phyloP scores from a whole-genome alignment of 1,140 invertebrate genomes.

The Brachionus rotundiformis region DNA sequence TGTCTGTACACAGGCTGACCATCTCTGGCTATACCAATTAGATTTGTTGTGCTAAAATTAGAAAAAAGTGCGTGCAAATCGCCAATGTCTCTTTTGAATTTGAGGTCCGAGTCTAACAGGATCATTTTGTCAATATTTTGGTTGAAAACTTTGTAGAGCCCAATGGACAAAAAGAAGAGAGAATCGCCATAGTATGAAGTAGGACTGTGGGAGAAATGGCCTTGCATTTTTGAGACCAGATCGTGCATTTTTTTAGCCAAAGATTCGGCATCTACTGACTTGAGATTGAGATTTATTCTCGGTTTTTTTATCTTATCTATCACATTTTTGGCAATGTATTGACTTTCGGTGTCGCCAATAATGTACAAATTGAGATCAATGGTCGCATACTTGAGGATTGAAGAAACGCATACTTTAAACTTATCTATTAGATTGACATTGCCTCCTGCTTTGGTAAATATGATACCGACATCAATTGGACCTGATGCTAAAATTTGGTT shows the following conservation, averaged over 20 bases:
- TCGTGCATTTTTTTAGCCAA: slow-evolving; percentile 69
- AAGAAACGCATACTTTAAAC: slow-evolving; percentile 68
- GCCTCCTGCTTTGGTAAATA: slow-evolving; percentile 68
- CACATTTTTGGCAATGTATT: slow-evolving; percentile 68
- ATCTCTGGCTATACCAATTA: slow-evolving; percentile 77
- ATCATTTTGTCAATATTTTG: slow-evolving; percentile 69
- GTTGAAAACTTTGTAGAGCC: slow-evolving; percentile 72
- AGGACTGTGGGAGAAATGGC: slow-evolving; percentile 75
- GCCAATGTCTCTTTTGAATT: slow-evolving; percentile 73
- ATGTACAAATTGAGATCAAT: slow-evolving; percentile 71
- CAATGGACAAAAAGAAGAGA: slow-evolving; percentile 78
- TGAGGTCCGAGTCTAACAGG: slow-evolving; percentile 78
- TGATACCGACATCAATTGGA: slow-evolving; percentile 61
- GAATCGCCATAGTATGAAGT: slow-evolving; percentile 80
- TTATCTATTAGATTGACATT: slow-evolving; percentile 69
- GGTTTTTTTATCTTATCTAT: slow-evolving; percentile 64
- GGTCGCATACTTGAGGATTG: slow-evolving; percentile 66
- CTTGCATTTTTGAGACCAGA: slow-evolving; percentile 72
- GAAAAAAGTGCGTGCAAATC: slow-evolving; percentile 73
- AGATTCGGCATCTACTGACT: slow-evolving; percentile 70
- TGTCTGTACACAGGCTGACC: slow-evolving; percentile 79
- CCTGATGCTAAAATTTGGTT: background rate
- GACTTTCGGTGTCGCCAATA: slow-evolving; percentile 71
- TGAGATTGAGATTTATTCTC: slow-evolving; percentile 60
- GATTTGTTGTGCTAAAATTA: slow-evolving; percentile 67